These are phyloP conservation scores for Drosophila koepferae DNA, from an alignment of 2,888 invertebrate genomes.

Conservation along the genomic window DNA sequence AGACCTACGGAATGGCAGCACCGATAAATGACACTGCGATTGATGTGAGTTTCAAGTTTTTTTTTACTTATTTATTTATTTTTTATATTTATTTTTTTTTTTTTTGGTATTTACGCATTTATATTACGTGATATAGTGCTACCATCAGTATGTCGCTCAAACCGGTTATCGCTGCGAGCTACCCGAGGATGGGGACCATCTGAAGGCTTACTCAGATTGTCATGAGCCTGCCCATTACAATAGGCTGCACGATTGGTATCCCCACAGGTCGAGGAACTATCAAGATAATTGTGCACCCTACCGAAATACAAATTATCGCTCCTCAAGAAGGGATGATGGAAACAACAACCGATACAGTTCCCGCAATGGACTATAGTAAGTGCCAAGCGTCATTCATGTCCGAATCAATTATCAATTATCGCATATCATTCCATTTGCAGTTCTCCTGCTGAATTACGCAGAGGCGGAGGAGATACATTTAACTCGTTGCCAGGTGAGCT, in stretches of 20 bases:
- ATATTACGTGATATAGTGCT: slow-evolving; percentile 8
- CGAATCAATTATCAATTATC: background rate
- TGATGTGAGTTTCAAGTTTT: slow-evolving; percentile 5
- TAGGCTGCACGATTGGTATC: slow-evolving; percentile 16
- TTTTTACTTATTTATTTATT: background rate
- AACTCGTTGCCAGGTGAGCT: slow-evolving; percentile 18
- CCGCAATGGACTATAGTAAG: slow-evolving; percentile 20
- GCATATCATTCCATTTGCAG: background rate
- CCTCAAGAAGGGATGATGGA: background rate
- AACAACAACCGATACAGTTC: background rate
- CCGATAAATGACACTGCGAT: slow-evolving; percentile 18
- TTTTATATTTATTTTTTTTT: background rate
- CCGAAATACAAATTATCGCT: background rate
- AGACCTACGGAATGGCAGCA: slow-evolving; percentile 37
- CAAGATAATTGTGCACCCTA: slow-evolving; percentile 1
- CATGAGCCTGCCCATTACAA: background rate
- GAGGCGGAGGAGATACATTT: slow-evolving; percentile 12
- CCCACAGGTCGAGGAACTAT: slow-evolving; percentile 8
- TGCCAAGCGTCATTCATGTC: background rate
- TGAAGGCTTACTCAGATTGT: background rate
- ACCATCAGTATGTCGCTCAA: slow-evolving; percentile 30
- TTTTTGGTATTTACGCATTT: no score
- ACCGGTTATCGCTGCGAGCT: slow-evolving; percentile 21
- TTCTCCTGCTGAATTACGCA: background rate
- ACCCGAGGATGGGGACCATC: slow-evolving; percentile 10